Evolutionary conservation across 2,113 vertebrate genomes (phyloP), one percentile per base, ranked within the genome.

Genomic region (Tychaedon coryphoeus): DNA sequence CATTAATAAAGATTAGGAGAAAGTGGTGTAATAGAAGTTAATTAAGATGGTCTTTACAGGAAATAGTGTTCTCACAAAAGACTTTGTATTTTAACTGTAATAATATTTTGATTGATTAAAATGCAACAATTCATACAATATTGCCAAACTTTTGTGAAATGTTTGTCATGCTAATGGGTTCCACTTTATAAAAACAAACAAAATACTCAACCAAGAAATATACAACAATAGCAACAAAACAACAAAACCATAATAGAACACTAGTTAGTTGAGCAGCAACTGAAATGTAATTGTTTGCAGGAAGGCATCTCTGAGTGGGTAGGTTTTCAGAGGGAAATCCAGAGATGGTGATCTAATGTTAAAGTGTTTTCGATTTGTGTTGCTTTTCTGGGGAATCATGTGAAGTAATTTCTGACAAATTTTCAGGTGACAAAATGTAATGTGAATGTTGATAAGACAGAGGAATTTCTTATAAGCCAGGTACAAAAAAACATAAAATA

Each of bases 1-100:
- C 20, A 58, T 88, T 65, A 88, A 71, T 48, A 76, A 90, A 74
- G 50, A 50, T 40, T 61, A 50, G 57, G 45, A 76, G 28, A 91
- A 90, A 24, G 62, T 61, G 45, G 54, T 72, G 76, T 20, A 90
- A 78, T 5, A 51, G 17, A 88, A 81, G 19, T 47, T 6, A 64
- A 3, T 56, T 56, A 74, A 48, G 23, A 53, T 0, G 2, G 4
- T 1, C 40, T 80, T 61, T 76, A 73, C 17, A 34, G 19, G 7
- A 90, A 83, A 79, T 9, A 8, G 8, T 19, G 42, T 76, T 80
- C 76, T 88, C 42, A 70, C 13, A 57, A 34, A 58, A 61, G 14
- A 29, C 26, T 86, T 54, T 67, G 6, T 14, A 56, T 64, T 91
- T 81, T 84, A 87, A 60, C 14, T 4, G 22, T 9, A 66, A 13